Evolutionary conservation across 2,797 vertebrate genomes (phyloP), one percentile per base, ranked within the genome.

Genomic region (Carapus acus): DNA sequence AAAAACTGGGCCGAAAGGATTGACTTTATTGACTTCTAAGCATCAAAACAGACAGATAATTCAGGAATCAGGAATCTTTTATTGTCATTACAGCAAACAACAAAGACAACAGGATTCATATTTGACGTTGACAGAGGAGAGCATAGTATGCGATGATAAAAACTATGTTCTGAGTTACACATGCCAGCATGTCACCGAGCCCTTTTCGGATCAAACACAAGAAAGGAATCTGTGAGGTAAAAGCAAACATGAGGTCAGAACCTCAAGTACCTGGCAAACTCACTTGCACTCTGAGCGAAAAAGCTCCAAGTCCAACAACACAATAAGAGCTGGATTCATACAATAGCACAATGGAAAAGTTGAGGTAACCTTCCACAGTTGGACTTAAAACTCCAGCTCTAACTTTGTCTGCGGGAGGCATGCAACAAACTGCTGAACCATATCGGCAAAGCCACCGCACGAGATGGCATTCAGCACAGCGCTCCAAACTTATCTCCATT

Each of bases 311-410:
- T 66, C 65, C 54, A 60, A 69, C 47, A 79, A 74, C 67, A 76
- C n/a, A n/a, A n/a, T n/a, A n/a, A 68, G 73, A 55, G 54, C 55
- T 43, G 53, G 52, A 70, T 77, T 72, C 65, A 77, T 51, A 82
- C 80, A 80, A 79, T 67, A 54, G 65, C 54, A 79, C 77, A 83
- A 76, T 74, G 70, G 70, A 83, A 80, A 81, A 53, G 73, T 61
- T 50, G 71, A 78, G 69, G 60, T 64, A 54, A 58, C 59, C 65
- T 53, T 72, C 58, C 52, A 66, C 54, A 52, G 56, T 48, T 29
- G 21, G 1, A 53, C 54, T 65, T 66, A 40, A 66, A 70, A 67
- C 60, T 38, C 61, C 63, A 65, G 54, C 54, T 60, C 49, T 41
- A 59, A 43, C 73, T 61, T 49, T 66, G 71, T 69, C 57, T 67